Percentiles rank a stretch among this genome's conserved stretches.
phyloP scores from a whole-genome alignment of 1,140 invertebrate genomes.

The Atta cephalotes region DNA sequence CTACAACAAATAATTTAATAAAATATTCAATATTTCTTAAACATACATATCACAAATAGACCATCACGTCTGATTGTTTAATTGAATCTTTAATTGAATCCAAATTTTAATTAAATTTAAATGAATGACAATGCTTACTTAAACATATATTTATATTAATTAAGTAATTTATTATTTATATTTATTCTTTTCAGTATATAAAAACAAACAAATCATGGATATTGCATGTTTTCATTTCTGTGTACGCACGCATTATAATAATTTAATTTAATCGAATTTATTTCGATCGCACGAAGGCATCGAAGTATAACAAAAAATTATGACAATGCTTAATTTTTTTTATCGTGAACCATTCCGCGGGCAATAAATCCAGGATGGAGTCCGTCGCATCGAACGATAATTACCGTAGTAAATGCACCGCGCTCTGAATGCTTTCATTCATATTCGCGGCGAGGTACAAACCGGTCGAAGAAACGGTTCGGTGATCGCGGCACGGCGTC shows the following conservation, averaged over 20 bases:
- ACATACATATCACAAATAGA: not conserved
- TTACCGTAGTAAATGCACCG: slow-evolving; percentile 38
- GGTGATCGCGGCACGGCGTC: slow-evolving; percentile 39
- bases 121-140: not conserved
- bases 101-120: not conserved
- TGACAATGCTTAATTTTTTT: slow-evolving; percentile 7
- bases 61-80: not conserved
- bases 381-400: slow-evolving; percentile 38
- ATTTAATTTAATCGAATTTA: slow-evolving; percentile 42
- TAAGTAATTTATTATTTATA: not conserved
- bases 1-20: not conserved
- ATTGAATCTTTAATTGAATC: not conserved
- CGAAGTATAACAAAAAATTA: not conserved
- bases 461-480: slow-evolving; percentile 56
- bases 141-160: not conserved
- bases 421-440: slow-evolving; percentile 51
- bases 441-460: slow-evolving; percentile 52
- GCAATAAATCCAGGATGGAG: slow-evolving; percentile 32
- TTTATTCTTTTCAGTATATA: not conserved
- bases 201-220: not conserved
- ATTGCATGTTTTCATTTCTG: not conserved
- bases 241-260: not conserved
- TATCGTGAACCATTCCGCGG: not conserved
- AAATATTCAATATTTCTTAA: not conserved
- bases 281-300: not conserved